Base-by-base conservation (phyloP, 2,113 vertebrate species). In the Paratilapia polleni region DNA sequence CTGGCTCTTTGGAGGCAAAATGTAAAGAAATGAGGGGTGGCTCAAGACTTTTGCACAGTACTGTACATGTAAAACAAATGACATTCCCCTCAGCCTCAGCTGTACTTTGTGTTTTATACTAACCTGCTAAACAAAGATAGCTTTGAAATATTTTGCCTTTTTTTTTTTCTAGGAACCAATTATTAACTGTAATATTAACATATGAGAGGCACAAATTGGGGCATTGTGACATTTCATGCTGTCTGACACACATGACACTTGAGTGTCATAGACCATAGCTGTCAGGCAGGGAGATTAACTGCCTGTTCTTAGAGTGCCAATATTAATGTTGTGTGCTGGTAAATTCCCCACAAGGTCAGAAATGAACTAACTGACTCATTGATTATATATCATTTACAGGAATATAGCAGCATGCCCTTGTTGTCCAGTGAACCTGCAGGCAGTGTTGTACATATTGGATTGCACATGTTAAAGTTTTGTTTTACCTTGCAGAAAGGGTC, bases 271-370 rank as follows among this genome's bases (percentile, higher is more conserved):
- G 43, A 36, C 22, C 2, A 2, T n/a, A 47, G 60, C 73, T 83
- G 74, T 84, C 78, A 36, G n/a, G 64, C 73, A 56, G 54, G 58
- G 24, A 83, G 89, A 89, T 84, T 41, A 36, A 87, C 10, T 19
- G 49, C 8, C 43, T 24, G n/a, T 56, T 82, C 90, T 81, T 34
- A 54, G 58, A 84, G 78, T 10, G 76, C 19, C 75, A 24, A 82
- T 77, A 70, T 91, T 3, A 81, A 89, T 56, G 74, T 90, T 15
- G 56, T 75, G 75, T 88, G 81, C 86, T 84, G 83, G 75, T 90
- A 83, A 81, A 89, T 84, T 81, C 22, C 24, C 79, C 28, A 58
- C 83, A 52, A 85, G 89, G 91, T 94, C 92, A 93, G 34, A 92
- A 92, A 90, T 92, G 61, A 93, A 87, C 47, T 81, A 61, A 78